A percentile compares a stretch with the other conserved stretches of the same genome.
Evolutionary conservation across 2,888 invertebrate species (phyloP).

Genomic region (Parapristionchus giblindavisi): DNA sequence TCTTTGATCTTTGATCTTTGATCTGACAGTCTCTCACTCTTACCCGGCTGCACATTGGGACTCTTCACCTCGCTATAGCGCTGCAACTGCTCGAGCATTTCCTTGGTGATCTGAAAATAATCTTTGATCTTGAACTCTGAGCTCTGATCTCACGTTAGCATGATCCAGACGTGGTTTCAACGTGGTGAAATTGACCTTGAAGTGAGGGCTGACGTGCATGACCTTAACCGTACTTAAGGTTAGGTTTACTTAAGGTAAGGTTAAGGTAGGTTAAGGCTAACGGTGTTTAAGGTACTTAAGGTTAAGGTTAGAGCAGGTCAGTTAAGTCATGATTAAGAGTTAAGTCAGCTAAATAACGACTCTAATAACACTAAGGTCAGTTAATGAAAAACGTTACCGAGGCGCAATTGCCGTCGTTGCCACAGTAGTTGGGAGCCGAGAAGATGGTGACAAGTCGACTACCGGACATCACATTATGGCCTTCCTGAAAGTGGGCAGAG

Average conservation of each 20-base stretch:
- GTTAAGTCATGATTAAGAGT: too few species aligned
- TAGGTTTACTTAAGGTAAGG: too few species aligned
- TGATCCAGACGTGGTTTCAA: constrained; percentile 23
- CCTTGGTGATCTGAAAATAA: constrained; percentile 9
- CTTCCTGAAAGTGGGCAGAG: too few species aligned
- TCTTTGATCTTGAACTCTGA: too few species aligned
- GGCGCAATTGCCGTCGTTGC: constrained; percentile 59
- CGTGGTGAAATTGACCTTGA: constrained; percentile 30
- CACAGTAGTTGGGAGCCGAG: constrained; percentile 66
- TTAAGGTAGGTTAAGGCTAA: too few species aligned
- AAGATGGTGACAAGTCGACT: constrained; percentile 58
- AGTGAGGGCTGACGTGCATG: background rate
- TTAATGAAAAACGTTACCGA: too few species aligned
- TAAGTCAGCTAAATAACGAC: too few species aligned
- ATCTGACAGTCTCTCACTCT: background rate
- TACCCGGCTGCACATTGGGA: constrained; percentile 28
- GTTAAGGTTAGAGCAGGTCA: too few species aligned
- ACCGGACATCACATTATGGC: constrained; percentile 53
- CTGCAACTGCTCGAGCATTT: constrained; percentile 4
- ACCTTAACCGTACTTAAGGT: background rate
- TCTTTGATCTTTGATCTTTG: constrained; percentile 17
- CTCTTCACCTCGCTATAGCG: constrained; percentile 16
- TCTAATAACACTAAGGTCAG: too few species aligned
- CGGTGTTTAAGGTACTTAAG: too few species aligned
- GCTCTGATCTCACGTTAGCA: background rate